Evolutionary conservation across 1,140 invertebrate species (phyloP).

Genomic region (Atta colombica): DNA sequence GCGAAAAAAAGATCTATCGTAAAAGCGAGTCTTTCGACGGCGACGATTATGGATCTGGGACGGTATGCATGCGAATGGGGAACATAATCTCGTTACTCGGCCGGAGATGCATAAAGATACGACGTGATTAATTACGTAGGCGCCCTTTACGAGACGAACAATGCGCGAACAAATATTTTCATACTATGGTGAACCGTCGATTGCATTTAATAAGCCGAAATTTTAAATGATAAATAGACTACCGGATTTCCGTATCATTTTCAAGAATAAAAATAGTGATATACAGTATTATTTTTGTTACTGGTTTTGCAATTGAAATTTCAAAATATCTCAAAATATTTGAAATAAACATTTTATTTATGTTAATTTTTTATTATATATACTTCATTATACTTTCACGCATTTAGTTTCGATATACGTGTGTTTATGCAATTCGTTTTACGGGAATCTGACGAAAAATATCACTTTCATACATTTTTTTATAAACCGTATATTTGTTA

Average conservation of each 20-base stretch:
- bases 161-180: slow-evolving; percentile 56
- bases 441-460: slow-evolving; percentile 3
- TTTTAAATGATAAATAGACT: slow-evolving; percentile 26
- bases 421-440: slow-evolving; percentile 26
- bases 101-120: slow-evolving; percentile 62
- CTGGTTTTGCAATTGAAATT: background rate
- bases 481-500: too few relatives aligned
- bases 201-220: slow-evolving; percentile 20
- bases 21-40: slow-evolving; percentile 64
- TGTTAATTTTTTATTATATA: slow-evolving; percentile 5
- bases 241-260: background rate
- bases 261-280: slow-evolving; percentile 15
- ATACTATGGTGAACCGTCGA: slow-evolving; percentile 21
- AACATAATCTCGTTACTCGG: slow-evolving; percentile 60
- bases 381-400: background rate
- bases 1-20: slow-evolving; percentile 60
- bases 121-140: slow-evolving; percentile 63
- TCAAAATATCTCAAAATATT: background rate
- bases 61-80: slow-evolving; percentile 63
- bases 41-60: slow-evolving; percentile 64
- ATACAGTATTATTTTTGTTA: background rate
- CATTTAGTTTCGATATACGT: background rate
- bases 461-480: slow-evolving; percentile 24
- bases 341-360: slow-evolving; percentile 6
- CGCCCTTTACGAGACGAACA: slow-evolving; percentile 55